These are phyloP conservation scores for Unio pictorum DNA, from an alignment of 2,888 invertebrate genomes.

Conservation along the genomic window DNA sequence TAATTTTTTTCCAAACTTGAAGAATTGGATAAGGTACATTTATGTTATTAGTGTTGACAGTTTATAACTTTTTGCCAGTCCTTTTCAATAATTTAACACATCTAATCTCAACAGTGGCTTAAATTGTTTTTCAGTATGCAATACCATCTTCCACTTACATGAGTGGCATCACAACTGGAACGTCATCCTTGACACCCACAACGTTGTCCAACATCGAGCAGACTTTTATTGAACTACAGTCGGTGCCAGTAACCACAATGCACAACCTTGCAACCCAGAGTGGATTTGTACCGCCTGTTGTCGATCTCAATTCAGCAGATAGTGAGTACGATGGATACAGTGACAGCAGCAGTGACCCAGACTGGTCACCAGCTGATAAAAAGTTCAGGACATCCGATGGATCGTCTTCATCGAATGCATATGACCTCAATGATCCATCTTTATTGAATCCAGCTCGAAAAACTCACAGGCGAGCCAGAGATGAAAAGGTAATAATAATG, in stretches of 20 bases:
- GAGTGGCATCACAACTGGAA: conserved; percentile 85
- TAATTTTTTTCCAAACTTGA: not conserved
- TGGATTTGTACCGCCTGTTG: conserved; percentile 89
- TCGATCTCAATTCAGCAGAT: conserved; percentile 40
- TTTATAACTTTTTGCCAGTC: conserved; percentile 1
- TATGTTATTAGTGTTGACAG: not conserved
- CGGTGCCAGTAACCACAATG: conserved; percentile 73
- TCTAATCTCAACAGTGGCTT: too few relatives aligned
- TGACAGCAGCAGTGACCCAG: conserved; percentile 40
- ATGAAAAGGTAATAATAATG: conserved; percentile 36
- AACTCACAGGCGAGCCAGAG: conserved; percentile 37
- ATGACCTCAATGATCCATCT: conserved; percentile 1
- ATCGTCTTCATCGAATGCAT: not conserved
- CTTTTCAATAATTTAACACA: not conserved
- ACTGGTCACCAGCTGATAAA: conserved; percentile 47
- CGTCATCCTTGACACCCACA: conserved; percentile 94
- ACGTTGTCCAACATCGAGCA: conserved; percentile 93
- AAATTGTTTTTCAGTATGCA: conserved; percentile 50
- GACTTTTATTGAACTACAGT: conserved; percentile 88
- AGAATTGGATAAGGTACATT: conserved; percentile 6
- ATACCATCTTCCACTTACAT: conserved; percentile 50
- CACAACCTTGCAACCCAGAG: conserved; percentile 78
- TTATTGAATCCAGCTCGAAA: conserved; percentile 22
- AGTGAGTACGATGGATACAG: conserved; percentile 49
- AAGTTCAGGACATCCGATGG: conserved; percentile 20